These are phyloP conservation scores for Acinonyx jubatus DNA, from an alignment of 2,113 vertebrate species.

Conservation along the genomic window DNA sequence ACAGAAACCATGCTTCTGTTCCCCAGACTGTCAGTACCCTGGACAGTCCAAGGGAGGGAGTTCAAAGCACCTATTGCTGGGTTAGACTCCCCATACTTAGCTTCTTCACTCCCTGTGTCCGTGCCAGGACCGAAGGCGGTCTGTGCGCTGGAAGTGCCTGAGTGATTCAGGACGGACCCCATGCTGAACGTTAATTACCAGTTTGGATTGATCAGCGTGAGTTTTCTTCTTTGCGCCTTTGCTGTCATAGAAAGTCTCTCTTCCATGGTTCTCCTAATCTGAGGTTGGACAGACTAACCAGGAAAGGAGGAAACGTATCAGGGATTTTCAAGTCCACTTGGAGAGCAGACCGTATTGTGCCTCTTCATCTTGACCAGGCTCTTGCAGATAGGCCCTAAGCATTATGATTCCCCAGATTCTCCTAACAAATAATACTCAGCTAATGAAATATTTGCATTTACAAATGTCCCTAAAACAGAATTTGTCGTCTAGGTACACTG, in stretches of 20 bases:
- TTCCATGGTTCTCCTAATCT: not conserved
- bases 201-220: not conserved
- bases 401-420: not conserved
- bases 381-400: not conserved
- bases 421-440: not conserved
- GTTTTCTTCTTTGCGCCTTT: conserved; percentile 14
- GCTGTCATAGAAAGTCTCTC: not conserved
- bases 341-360: conserved; percentile 46
- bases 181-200: not conserved
- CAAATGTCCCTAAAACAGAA: not conserved
- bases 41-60: not conserved
- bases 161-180: not conserved
- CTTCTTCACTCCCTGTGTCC: not conserved
- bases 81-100: not conserved
- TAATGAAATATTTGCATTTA: conserved; percentile 13
- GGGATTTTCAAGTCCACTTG: conserved; percentile 9
- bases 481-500: not conserved
- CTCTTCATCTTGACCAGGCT: conserved; percentile 51
- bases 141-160: not conserved
- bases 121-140: not conserved
- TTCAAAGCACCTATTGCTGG: not conserved
- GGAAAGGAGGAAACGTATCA: conserved; percentile 14
- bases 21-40: not conserved
- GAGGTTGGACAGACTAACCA: not conserved
- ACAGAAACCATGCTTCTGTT: not conserved